phyloP scores from a whole-genome alignment of 2,797 vertebrate species.

The Mormyrus hasselquistii region DNA sequence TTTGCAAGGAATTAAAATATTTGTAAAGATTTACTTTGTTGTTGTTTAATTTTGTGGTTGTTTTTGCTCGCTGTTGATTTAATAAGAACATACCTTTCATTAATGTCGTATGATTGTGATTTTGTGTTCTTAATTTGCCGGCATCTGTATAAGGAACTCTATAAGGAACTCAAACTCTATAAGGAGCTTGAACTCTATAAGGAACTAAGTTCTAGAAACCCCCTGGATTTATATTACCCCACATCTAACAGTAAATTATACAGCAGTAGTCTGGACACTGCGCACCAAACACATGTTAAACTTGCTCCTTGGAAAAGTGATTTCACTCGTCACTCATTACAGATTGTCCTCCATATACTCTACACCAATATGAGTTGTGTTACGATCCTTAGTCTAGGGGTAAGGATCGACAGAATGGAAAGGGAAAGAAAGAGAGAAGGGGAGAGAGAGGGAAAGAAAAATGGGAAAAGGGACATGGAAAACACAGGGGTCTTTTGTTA shows the following conservation, averaged over 20 bases:
- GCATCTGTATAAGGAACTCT: background rate
- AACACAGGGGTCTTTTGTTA: no score
- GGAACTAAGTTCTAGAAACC: background rate
- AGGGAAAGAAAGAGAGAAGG: no score
- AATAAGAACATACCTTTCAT: background rate
- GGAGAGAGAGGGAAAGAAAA: no score
- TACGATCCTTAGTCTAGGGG: no score
- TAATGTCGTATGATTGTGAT: background rate
- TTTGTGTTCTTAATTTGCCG: background rate
- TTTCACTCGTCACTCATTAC: background rate
- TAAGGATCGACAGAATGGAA: no score
- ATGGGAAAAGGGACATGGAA: no score
- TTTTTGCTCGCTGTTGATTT: background rate
- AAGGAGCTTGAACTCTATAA: no score
- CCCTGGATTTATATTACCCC: background rate
- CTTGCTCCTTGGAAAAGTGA: background rate
- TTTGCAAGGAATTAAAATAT: background rate
- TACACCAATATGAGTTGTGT: background rate
- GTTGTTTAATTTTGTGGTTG: background rate
- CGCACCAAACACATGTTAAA: background rate
- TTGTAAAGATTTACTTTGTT: background rate
- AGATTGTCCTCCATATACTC: background rate
- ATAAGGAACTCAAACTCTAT: no score
- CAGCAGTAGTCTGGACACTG: background rate
- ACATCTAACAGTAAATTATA: background rate